Percentiles rank a stretch among this genome's conserved stretches.
These are phyloP conservation scores for Euleptes europaea DNA, from an alignment of 2,113 vertebrate species.

Conservation along the genomic window DNA sequence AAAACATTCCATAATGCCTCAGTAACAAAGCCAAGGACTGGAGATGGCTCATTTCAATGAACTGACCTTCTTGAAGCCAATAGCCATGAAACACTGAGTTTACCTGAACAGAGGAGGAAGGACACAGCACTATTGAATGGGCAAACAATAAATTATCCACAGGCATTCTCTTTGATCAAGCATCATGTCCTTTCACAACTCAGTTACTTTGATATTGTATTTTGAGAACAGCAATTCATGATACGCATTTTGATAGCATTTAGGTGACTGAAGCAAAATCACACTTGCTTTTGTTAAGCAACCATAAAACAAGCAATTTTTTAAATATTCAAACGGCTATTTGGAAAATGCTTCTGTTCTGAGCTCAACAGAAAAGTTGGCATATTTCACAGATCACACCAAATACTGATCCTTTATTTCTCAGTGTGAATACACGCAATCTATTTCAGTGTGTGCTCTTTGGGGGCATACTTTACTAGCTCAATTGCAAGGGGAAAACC, in stretches of 20 bases:
- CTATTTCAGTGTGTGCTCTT: neutral
- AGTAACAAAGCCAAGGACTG: too few relatives aligned
- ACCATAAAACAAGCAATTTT: conserved; percentile 36
- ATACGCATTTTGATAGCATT: conserved; percentile 50
- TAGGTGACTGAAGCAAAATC: conserved; percentile 36
- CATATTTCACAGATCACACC: conserved; percentile 19
- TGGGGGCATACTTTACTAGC: neutral
- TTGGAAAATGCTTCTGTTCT: neutral
- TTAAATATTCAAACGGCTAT: conserved; percentile 19
- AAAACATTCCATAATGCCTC: too few relatives aligned
- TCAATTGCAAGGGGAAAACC: neutral
- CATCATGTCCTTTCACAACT: neutral
- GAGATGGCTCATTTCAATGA: too few relatives aligned
- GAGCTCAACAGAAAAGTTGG: conserved; percentile 26
- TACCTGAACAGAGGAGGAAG: too few relatives aligned
- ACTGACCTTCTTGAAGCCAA: too few relatives aligned
- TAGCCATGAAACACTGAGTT: too few relatives aligned
- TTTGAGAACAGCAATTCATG: conserved; percentile 22
- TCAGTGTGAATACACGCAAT: conserved; percentile 4
- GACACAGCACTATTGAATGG: neutral
- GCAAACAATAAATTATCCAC: neutral
- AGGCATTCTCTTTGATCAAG: neutral
- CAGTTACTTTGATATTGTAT: conserved; percentile 31
- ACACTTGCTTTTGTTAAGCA: conserved; percentile 40
- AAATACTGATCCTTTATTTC: conserved; percentile 17